Evolutionary conservation across 2,888 invertebrate genomes (phyloP).

Genomic region (Aporophyla nigra): DNA sequence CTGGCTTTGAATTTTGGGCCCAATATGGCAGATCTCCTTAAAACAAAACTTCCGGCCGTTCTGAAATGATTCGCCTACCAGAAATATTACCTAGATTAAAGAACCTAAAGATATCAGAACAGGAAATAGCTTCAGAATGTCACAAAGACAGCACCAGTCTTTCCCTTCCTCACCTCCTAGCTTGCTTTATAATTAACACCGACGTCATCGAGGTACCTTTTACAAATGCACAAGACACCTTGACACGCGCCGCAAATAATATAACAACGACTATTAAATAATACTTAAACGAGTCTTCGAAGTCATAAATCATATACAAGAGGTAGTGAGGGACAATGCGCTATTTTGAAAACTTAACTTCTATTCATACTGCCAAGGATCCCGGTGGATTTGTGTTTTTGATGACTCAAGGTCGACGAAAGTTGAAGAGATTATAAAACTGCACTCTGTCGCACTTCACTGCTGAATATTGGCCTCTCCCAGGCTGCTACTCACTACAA

Average conservation of each 20-base stretch:
- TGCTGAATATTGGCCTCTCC: not conserved
- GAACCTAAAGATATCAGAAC: not conserved
- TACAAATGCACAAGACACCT: slow-evolving; percentile 28
- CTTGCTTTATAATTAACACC: not conserved
- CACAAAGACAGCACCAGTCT: not conserved
- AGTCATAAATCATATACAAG: slow-evolving; percentile 36
- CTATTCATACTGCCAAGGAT: not conserved
- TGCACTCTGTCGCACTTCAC: not conserved
- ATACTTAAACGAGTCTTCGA: slow-evolving; percentile 33
- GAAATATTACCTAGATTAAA: not conserved
- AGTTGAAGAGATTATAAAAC: not conserved
- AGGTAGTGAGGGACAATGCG: not conserved
- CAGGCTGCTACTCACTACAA: not conserved
- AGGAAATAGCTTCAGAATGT: not conserved
- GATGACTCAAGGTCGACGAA: not conserved
- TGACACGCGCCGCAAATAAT: slow-evolving; percentile 53
- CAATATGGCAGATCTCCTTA: no score
- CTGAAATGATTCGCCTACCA: not conserved
- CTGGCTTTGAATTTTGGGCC: no score
- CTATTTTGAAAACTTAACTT: slow-evolving; percentile 2
- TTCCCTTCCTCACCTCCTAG: no score
- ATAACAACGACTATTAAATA: slow-evolving; percentile 51
- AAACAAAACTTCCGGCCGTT: not conserved
- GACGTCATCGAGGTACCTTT: slow-evolving; percentile 16
- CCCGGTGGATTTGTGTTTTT: not conserved